Conservation (phyloP, 1,140 invertebrate species). For the Periplaneta americana region DNA sequence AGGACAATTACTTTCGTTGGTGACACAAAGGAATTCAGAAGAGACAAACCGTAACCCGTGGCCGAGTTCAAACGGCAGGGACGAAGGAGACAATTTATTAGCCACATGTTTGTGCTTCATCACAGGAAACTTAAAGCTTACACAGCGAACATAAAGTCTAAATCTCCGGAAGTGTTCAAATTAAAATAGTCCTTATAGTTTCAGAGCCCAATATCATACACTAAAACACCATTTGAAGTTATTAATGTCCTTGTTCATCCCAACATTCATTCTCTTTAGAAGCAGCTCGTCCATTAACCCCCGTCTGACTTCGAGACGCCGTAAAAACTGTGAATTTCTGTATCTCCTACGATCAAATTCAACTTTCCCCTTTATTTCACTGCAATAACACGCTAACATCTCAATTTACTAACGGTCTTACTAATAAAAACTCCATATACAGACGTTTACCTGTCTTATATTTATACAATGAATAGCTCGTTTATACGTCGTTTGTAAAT, state of each 20-base stretch:
- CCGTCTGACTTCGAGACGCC: too few relatives aligned
- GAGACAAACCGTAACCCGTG: background rate
- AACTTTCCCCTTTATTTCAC: too few relatives aligned
- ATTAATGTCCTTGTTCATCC: background rate
- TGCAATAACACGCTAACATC: too few relatives aligned
- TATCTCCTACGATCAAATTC: too few relatives aligned
- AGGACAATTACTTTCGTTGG: background rate
- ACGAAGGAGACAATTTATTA: background rate
- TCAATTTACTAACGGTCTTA: too few relatives aligned
- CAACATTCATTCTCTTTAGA: background rate
- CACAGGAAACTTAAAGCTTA: background rate
- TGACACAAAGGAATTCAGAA: background rate
- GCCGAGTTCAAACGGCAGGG: background rate
- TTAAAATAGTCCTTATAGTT: background rate
- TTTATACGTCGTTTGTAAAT: too few relatives aligned
- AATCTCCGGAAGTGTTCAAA: background rate
- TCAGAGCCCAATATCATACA: too few relatives aligned
- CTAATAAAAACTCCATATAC: too few relatives aligned
- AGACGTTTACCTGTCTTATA: too few relatives aligned
- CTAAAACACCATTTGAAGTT: background rate
- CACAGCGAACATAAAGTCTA: background rate
- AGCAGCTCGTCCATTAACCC: too few relatives aligned
- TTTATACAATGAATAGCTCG: too few relatives aligned
- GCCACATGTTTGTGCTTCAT: background rate
- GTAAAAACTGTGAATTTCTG: too few relatives aligned